These are phyloP conservation scores for Heterodera filipjevi DNA, from an alignment of 2,888 invertebrate species.

Conservation along the genomic window DNA sequence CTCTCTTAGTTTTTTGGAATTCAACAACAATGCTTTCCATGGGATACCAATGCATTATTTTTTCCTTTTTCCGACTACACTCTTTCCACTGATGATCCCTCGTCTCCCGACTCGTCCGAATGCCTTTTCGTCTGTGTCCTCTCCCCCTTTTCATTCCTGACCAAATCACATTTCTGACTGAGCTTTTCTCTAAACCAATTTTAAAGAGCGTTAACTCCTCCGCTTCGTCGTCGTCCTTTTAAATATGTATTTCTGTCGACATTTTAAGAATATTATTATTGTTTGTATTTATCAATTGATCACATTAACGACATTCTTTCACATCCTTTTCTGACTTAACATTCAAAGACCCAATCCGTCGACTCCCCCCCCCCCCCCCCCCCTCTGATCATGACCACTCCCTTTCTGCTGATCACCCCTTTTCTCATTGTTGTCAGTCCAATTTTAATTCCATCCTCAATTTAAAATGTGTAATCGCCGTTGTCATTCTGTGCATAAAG, in stretches of 20 bases:
- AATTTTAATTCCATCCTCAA: neutral
- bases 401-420: neutral
- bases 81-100: neutral
- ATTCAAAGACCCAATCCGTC: neutral
- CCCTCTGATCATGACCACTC: neutral
- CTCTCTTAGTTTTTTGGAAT: neutral
- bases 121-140: neutral
- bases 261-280: neutral
- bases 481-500: conserved; percentile 9
- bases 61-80: neutral
- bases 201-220: neutral
- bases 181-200: neutral
- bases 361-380: neutral
- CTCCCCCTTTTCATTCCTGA: neutral
- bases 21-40: neutral
- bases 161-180: conserved; percentile 9
- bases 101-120: neutral
- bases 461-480: neutral
- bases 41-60: neutral
- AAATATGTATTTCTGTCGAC: neutral
- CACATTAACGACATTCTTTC: neutral
- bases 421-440: neutral
- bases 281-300: neutral
- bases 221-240: neutral
- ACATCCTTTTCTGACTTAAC: neutral